A percentile compares a stretch with the other conserved stretches of the same genome.
Evolutionary conservation across 2,888 invertebrate genomes (phyloP).

Genomic region (Eupeodes latifasciatus): DNA sequence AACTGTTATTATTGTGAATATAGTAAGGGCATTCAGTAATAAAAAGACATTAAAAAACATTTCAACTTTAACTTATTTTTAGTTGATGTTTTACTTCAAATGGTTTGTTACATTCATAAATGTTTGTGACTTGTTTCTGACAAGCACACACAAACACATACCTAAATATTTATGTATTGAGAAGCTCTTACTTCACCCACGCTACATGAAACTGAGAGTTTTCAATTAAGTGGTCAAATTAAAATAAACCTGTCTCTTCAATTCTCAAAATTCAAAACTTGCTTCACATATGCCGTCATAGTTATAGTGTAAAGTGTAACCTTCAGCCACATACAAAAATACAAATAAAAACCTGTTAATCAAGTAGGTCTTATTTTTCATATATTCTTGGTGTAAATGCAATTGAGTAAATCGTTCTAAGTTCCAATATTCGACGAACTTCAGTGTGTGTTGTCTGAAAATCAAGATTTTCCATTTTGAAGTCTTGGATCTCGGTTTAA

Average conservation of each 20-base stretch:
- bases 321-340: constrained; percentile 22
- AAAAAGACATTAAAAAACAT: not conserved
- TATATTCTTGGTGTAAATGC: constrained; percentile 8
- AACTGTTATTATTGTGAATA: no score
- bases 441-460: constrained; percentile 28
- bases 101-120: not conserved
- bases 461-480: constrained; percentile 45
- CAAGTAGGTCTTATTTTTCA: constrained; percentile 49
- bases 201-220: constrained; percentile 34
- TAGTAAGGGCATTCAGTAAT: not conserved
- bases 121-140: not conserved
- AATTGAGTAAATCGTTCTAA: constrained; percentile 40
- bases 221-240: not conserved
- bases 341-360: constrained; percentile 50
- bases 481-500: constrained; percentile 3
- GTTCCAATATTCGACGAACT: constrained; percentile 25
- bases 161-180: not conserved
- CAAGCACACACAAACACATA: not conserved
- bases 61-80: not conserved
- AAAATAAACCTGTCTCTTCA: not conserved
- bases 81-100: constrained; percentile 4
- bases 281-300: constrained; percentile 18
- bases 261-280: constrained; percentile 6
- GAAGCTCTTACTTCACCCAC: not conserved
- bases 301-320: constrained; percentile 34